phyloP scores from a whole-genome alignment of 2,888 invertebrate species.

The Heliconius ismenius region DNA sequence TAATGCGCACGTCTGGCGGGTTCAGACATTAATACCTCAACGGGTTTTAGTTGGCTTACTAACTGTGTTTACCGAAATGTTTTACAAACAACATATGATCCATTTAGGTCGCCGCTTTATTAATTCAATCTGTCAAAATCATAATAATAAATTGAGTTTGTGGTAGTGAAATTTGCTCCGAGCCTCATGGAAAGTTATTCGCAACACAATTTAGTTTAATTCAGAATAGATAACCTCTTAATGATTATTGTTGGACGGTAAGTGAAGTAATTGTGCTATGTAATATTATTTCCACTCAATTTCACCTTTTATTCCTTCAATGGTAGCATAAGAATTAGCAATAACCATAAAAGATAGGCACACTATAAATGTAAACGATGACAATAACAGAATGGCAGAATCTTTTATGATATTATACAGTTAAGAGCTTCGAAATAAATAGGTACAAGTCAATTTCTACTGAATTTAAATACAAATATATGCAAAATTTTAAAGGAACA shows the following conservation, averaged over 20 bases:
- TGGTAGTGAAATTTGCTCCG: neutral
- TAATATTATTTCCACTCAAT: constrained; percentile 6
- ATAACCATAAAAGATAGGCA: constrained; percentile 3
- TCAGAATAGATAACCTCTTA: neutral
- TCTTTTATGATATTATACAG: constrained; percentile 25
- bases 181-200: constrained; percentile 1
- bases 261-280: neutral
- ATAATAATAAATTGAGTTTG: constrained; percentile 5
- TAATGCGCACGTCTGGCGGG: constrained; percentile 53
- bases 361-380: neutral
- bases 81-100: constrained; percentile 49
- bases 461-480: constrained; percentile 37
- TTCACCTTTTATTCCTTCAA: neutral
- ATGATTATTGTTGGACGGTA: neutral
- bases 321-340: neutral
- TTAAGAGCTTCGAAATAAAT: constrained; percentile 31
- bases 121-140: constrained; percentile 14
- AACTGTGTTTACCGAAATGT: constrained; percentile 56
- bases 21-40: constrained; percentile 41
- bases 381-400: constrained; percentile 8
- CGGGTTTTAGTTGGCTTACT: constrained; percentile 48
- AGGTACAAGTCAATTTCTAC: constrained; percentile 41
- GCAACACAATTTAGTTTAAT: constrained; percentile 4
- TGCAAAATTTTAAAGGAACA: constrained; percentile 45
- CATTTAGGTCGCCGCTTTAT: constrained; percentile 34